Conservation (phyloP, 1,140 invertebrate species). For the Pseudomyrmex dendroicus region DNA sequence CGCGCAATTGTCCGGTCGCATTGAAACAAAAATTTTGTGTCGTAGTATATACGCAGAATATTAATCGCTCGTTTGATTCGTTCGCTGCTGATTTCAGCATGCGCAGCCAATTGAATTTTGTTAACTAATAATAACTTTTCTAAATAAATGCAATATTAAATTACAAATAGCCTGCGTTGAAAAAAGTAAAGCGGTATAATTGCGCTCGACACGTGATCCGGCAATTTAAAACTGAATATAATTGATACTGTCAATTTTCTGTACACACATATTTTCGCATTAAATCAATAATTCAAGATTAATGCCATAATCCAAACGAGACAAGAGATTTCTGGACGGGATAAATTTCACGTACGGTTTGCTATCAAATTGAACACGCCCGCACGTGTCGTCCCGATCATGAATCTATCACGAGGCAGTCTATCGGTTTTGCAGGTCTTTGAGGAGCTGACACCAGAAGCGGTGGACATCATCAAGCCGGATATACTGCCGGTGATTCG, state of each 20-base stretch:
- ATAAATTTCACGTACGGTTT: background rate
- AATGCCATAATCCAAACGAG: background rate
- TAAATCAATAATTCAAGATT: background rate
- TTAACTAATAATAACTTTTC: too few relatives aligned
- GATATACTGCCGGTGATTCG: slow-evolving; percentile 80
- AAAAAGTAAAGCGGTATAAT: background rate
- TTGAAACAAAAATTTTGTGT: slow-evolving; percentile 41
- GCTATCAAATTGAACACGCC: background rate
- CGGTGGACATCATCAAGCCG: slow-evolving; percentile 80
- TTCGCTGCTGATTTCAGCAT: background rate
- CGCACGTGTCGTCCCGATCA: background rate
- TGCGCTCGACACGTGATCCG: too few relatives aligned
- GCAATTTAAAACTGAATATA: background rate
- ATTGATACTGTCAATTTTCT: slow-evolving; percentile 2
- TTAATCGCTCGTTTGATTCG: slow-evolving; percentile 25
- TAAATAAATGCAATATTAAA: slow-evolving; percentile 12
- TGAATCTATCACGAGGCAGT: background rate
- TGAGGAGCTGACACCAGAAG: slow-evolving; percentile 78
- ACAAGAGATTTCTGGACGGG: background rate
- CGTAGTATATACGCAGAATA: slow-evolving; percentile 17
- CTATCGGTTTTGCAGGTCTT: slow-evolving; percentile 75
- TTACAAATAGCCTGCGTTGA: background rate
- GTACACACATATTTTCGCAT: background rate
- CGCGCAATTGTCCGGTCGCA: slow-evolving; percentile 20
- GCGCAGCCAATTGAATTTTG: slow-evolving; percentile 1